Evolutionary conservation across 2,797 vertebrate genomes (phyloP).

Genomic region (Argyrosomus regius): DNA sequence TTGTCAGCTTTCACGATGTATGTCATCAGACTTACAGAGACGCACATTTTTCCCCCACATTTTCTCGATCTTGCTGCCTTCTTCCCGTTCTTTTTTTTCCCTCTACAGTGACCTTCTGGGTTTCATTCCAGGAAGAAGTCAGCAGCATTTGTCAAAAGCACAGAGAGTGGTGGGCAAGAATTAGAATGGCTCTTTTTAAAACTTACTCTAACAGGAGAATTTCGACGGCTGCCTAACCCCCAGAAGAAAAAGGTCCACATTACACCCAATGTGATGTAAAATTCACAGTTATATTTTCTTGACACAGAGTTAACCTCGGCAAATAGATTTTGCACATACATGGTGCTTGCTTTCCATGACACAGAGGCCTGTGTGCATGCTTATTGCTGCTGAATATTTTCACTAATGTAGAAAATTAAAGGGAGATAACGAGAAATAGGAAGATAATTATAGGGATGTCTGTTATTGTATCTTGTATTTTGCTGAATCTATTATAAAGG

Average conservation of each 20-base stretch:
- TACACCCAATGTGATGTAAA: conserved; percentile 39
- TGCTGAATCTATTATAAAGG: conserved; percentile 19
- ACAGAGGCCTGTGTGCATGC: conserved; percentile 9
- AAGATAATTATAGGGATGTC: conserved; percentile 18
- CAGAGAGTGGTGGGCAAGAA: conserved; percentile 77
- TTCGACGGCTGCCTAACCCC: conserved; percentile 64
- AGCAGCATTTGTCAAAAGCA: conserved; percentile 86
- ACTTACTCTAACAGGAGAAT: conserved; percentile 72
- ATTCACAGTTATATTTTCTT: conserved; percentile 65
- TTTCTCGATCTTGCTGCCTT: conserved; percentile 38
- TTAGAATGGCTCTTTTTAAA: conserved; percentile 86
- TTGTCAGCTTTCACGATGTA: conserved; percentile 85
- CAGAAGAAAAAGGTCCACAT: conserved; percentile 56
- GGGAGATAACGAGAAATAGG: conserved; percentile 10
- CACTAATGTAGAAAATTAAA: conserved; percentile 22
- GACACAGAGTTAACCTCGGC: conserved; percentile 47
- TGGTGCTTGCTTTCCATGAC: conserved; percentile 49
- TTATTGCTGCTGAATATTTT: conserved; percentile 42
- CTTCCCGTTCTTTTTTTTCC: conserved; percentile 14
- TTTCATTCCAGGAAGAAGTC: conserved; percentile 86
- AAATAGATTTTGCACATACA: conserved; percentile 54
- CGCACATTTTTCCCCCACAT: conserved; percentile 25
- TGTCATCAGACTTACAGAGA: conserved; percentile 77
- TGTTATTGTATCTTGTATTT: conserved; percentile 33
- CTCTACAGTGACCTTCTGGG: conserved; percentile 83